Evolutionary conservation across 2,113 vertebrate genomes (phyloP), one percentile per base, ranked within the genome.

Genomic region (Dicaeum eximium): DNA sequence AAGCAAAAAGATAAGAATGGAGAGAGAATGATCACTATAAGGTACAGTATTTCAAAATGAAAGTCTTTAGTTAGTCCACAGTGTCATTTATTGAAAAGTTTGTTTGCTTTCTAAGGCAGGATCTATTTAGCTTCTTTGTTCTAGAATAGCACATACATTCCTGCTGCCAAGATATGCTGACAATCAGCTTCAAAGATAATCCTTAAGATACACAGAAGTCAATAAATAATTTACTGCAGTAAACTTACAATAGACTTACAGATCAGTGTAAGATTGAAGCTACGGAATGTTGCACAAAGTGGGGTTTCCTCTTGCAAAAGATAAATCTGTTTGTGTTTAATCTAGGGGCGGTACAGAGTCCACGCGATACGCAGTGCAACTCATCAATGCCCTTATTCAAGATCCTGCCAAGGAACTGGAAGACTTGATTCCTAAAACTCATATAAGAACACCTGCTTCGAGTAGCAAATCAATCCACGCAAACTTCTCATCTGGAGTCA

Each of bases 1-100:
- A 99, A 99, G 95, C 99, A 99, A 97, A 99, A 99, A 97, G 99
- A 99, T 98, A 99, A 99, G 96, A 99, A 99, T 54, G 99, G 99
- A 80, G 99, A 99, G 96, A 98, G 99, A 96, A 99, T 99, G 99
- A 99, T 99, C 97, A 99, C 99, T 80, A 99, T 99, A 97, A 99
- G 99, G 99, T 99, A 98, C 62, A 20, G 92, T 96, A 87, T 77
- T 50, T 87, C 25, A 71, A 81, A 96, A 72, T 54, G 0, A 33
- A 94, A 88, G 27, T 66, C 19, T 47, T 54, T 22, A 67, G 23
- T 90, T 82, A 45, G 19, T 80, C 45, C 60, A 58, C 27, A 27
- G 3, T 65, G 62, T 45, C 27, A 31, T 79, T 86, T 81, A 31
- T 61, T 71, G 51, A 27, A 33, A 51, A 67, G 15, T 54, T 85